Conservation (phyloP, 2,888 invertebrate genomes). For the Heliconius hortense region DNA sequence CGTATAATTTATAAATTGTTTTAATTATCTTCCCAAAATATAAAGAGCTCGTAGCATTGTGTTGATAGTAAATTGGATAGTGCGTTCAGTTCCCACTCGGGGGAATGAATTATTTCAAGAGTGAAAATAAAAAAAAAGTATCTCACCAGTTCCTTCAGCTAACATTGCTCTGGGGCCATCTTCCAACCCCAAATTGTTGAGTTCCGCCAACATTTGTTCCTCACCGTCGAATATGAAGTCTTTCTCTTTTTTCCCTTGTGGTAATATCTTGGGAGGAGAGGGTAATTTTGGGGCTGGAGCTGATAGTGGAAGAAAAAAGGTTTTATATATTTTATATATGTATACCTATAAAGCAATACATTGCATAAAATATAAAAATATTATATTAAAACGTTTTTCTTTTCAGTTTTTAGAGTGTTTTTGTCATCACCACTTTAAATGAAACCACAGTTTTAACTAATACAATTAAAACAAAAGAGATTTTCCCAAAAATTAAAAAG, state of each 20-base stretch:
- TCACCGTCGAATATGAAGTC: slow-evolving; percentile 75
- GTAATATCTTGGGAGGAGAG: slow-evolving; percentile 44
- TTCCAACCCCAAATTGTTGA: slow-evolving; percentile 62
- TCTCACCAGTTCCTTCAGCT: slow-evolving; percentile 45
- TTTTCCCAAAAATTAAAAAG: too few species aligned
- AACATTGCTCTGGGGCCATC: slow-evolving; percentile 44
- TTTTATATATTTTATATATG: not conserved
- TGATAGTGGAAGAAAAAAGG: not conserved
- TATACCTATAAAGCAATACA: not conserved
- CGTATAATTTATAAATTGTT: too few species aligned
- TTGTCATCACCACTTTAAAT: too few species aligned
- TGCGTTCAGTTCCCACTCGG: not conserved
- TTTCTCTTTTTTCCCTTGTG: slow-evolving; percentile 52
- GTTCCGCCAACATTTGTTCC: slow-evolving; percentile 65
- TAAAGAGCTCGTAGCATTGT: too few species aligned
- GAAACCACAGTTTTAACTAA: too few species aligned
- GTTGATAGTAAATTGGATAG: not conserved
- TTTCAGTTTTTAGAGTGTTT: too few species aligned
- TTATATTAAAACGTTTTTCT: too few species aligned
- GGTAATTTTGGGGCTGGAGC: slow-evolving; percentile 43
- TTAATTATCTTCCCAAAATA: too few species aligned
- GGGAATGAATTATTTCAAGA: not conserved
- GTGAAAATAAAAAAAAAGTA: not conserved
- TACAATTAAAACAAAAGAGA: too few species aligned
- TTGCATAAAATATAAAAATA: too few species aligned